Base-by-base conservation (phyloP, 2,113 vertebrate species). In the Microcebus jonahi region DNA sequence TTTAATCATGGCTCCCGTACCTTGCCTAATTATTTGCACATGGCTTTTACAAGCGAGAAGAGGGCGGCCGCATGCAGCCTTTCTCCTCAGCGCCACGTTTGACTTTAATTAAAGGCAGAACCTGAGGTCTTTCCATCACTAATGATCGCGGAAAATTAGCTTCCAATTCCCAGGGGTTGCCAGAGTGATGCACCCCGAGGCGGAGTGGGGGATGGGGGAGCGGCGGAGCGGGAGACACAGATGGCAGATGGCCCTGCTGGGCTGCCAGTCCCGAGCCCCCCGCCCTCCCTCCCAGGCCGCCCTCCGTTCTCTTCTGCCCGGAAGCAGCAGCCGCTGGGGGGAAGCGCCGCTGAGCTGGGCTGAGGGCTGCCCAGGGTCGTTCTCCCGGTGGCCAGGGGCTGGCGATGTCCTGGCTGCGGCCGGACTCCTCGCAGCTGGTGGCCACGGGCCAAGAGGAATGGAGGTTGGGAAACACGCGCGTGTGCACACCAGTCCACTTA, bases 21-120 rank as follows among this genome's bases (percentile, higher is more conserved):
- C 97, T 98, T 89, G 94, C 98, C 97, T 98, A 98, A 98, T 99
- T 98, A 98, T 99, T 99, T 98, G 98, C 98, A 98, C 98, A 98
- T 97, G 97, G 98, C 98, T 98, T 97, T 96, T 94, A 96, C 97
- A 98, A 97, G 96, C 96, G 98, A 97, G 97, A 96, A 97, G 98
- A 96, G 97, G 98, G 93, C 48, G 93, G 98, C 96, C 86, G 92
- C 88, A 70, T 95, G 96, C 94, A 82, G 97, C 27, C 67, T 85
- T 97, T 96, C 97, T 97, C 97, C 96, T 98, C 97, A 91, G 95
- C 97, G 90, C 94, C 94, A 50, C 91, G 23, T 97, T 96, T 98
- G 98, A 96, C 97, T 97, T 98, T 98, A 98, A 99, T 98, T 98
- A 98, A 98, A 97, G 98, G 97, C 98, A 98, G 96, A 97, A 98